A percentile compares a stretch with the other conserved stretches of the same genome.
Conservation (phyloP, 2,888 invertebrate genomes). For the Campopleginae sp. region DNA sequence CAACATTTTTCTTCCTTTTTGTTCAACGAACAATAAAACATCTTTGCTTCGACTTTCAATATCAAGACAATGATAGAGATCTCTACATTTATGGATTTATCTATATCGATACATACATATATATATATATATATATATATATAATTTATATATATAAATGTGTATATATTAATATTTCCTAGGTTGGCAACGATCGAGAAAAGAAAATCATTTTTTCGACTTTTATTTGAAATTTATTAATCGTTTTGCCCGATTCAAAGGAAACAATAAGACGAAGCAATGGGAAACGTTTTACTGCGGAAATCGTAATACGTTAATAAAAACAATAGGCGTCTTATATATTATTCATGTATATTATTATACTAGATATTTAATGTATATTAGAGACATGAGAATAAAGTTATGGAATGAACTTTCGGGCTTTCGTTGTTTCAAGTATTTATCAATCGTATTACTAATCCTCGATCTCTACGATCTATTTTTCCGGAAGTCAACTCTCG, state of each 20-base stretch:
- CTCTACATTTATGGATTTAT: conserved; percentile 26
- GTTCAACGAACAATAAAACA: conserved; percentile 48
- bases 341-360: conserved; percentile 73
- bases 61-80: conserved; percentile 31
- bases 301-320: conserved; percentile 51
- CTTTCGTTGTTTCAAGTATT: neutral
- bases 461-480: neutral
- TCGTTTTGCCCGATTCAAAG: conserved; percentile 14
- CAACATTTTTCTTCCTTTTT: conserved; percentile 56
- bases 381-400: conserved; percentile 73
- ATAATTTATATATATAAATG: conserved; percentile 43
- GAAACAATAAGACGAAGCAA: conserved; percentile 23
- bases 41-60: conserved; percentile 59
- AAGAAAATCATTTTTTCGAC: neutral
- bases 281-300: conserved; percentile 39
- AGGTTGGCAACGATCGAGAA: conserved; percentile 20
- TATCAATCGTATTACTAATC: neutral
- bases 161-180: conserved; percentile 47
- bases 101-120: conserved; percentile 12
- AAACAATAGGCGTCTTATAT: conserved; percentile 66
- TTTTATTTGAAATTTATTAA: conserved; percentile 45
- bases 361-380: conserved; percentile 73
- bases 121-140: conserved; percentile 32
- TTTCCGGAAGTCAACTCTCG: too few species aligned
- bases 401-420: conserved; percentile 64